phyloP scores from a whole-genome alignment of 2,888 invertebrate species.

The Gymnoscelis rufifasciata region DNA sequence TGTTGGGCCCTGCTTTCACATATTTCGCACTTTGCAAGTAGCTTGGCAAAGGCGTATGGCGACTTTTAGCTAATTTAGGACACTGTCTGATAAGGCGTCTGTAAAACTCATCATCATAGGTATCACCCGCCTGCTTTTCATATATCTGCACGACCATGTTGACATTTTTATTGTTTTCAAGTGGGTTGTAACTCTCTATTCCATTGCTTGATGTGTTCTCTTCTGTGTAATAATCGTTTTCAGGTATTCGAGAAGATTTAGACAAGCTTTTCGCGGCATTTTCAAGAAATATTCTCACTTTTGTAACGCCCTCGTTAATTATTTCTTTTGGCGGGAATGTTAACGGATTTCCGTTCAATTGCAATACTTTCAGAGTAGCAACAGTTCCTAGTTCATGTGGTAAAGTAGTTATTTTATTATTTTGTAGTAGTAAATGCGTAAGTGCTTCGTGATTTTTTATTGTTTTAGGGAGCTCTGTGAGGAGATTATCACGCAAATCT shows the following conservation, averaged over 20 bases:
- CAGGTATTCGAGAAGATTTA: slow-evolving; percentile 22
- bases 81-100: slow-evolving; percentile 55
- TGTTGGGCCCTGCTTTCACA: slow-evolving; percentile 38
- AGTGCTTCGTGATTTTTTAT: slow-evolving; percentile 78
- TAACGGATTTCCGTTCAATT: slow-evolving; percentile 81
- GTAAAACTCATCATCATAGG: slow-evolving; percentile 47
- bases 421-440: slow-evolving; percentile 81
- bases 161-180: slow-evolving; percentile 47
- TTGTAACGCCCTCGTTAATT: slow-evolving; percentile 69
- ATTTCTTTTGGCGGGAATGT: slow-evolving; percentile 77
- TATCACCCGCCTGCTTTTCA: slow-evolving; percentile 47
- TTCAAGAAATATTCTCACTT: slow-evolving; percentile 49
- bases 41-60: slow-evolving; percentile 57
- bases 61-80: slow-evolving; percentile 57
- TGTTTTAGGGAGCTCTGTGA: slow-evolving; percentile 75
- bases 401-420: slow-evolving; percentile 78
- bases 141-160: slow-evolving; percentile 49
- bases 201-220: slow-evolving; percentile 36
- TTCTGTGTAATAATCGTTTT: slow-evolving; percentile 37
- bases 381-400: slow-evolving; percentile 82
- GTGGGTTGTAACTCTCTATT: slow-evolving; percentile 58
- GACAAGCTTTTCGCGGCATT: no score
- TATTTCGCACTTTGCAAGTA: slow-evolving; percentile 69
- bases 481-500: slow-evolving; percentile 81
- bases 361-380: slow-evolving; percentile 79